Percentiles rank a stretch among this genome's conserved stretches.
Evolutionary conservation across 2,797 vertebrate genomes (phyloP).

Genomic region (Microcaecilia unicolor): DNA sequence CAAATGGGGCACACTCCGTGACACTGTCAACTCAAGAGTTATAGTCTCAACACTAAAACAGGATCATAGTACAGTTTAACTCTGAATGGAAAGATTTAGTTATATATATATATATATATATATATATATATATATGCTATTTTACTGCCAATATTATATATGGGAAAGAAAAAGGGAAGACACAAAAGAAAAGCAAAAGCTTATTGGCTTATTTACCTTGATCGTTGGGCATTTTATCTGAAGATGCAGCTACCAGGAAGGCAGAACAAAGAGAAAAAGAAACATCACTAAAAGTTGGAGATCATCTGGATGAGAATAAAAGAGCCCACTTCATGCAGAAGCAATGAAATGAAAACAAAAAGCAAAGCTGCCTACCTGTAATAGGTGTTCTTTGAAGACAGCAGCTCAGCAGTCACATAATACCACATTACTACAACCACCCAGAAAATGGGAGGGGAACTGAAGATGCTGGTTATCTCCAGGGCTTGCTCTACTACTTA

Average conservation of each 20-base stretch:
- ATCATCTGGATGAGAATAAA: no score
- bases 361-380: no score
- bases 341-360: conserved; percentile 2
- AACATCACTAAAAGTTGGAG: conserved; percentile 52
- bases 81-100: conserved; percentile 3
- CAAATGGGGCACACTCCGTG: not conserved
- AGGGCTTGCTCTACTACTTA: no score
- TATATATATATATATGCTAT: not conserved
- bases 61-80: conserved; percentile 5
- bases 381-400: no score
- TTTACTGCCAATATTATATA: conserved; percentile 16
- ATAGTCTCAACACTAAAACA: not conserved
- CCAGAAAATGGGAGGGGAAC: no score
- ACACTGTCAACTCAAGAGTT: not conserved
- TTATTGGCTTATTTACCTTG: conserved; percentile 83
- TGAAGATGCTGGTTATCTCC: no score
- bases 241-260: conserved; percentile 92
- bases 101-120: not conserved
- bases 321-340: not conserved
- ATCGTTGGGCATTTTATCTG: conserved; percentile 99
- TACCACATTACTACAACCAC: no score
- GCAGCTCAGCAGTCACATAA: no score
- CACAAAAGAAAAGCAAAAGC: conserved; percentile 32
- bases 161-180: conserved; percentile 18
- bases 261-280: conserved; percentile 76